Evolutionary conservation across 2,888 invertebrate species (phyloP).

Genomic region (Parnassius smintheus): DNA sequence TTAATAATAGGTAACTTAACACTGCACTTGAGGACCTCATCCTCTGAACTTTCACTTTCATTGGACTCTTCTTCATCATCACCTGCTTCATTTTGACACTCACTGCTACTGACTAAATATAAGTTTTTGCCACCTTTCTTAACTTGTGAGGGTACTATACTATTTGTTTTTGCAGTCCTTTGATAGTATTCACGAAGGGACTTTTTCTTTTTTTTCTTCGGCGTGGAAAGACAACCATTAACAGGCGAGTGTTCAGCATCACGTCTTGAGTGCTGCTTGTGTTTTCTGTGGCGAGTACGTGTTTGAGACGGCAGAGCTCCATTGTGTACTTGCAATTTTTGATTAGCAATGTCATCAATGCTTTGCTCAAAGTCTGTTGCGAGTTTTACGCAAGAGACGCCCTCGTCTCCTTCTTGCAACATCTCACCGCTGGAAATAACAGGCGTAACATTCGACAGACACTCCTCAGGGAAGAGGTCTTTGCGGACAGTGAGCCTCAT

Average conservation of each 20-base stretch:
- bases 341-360: conserved; percentile 72
- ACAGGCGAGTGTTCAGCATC: conserved; percentile 52
- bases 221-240: conserved; percentile 64
- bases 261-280: conserved; percentile 67
- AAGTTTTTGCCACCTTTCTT: conserved; percentile 79
- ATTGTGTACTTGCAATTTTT: conserved; percentile 62
- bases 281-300: conserved; percentile 66
- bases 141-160: conserved; percentile 60
- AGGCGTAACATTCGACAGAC: conserved; percentile 49
- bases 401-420: conserved; percentile 53
- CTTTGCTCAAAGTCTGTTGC: conserved; percentile 78
- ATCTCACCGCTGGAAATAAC: conserved; percentile 46
- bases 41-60: conserved; percentile 69
- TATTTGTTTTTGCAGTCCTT: conserved; percentile 60
- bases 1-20: conserved; percentile 73
- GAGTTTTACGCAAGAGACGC: conserved; percentile 67
- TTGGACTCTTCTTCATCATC: conserved; percentile 46
- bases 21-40: conserved; percentile 72
- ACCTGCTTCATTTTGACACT: conserved; percentile 62
- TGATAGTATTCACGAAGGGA: conserved; percentile 49
- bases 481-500: conserved; percentile 75
- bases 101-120: conserved; percentile 78
- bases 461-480: conserved; percentile 71
- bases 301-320: conserved; percentile 58
- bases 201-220: conserved; percentile 67